These are phyloP conservation scores for zebrafish (Danio rerio) DNA, from an alignment of 2,113 vertebrate species.

Conservation along the genomic window GRCz12tu NC_133182.1:76290001-76290500, in stretches of 20 bases:
- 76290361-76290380: slow-evolving; percentile 40
- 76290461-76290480: neutral
- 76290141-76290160: neutral
- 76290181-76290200: slow-evolving; percentile 55
- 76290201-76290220: slow-evolving; percentile 32
- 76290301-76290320: neutral
- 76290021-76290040: slow-evolving; percentile 10
- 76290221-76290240: slow-evolving; percentile 26
- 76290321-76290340: slow-evolving; percentile 37
- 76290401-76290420: neutral
- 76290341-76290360: slow-evolving; percentile 42
- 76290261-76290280: slow-evolving; percentile 26
- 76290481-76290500: too few relatives aligned
- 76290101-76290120: slow-evolving; percentile 4
- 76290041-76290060: neutral
- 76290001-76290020: slow-evolving; percentile 43
- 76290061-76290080: neutral
- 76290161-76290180: slow-evolving; percentile 32
- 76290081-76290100: slow-evolving; percentile 25
- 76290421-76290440: neutral
- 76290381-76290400: slow-evolving; percentile 38
- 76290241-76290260: slow-evolving; percentile 37
- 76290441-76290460: neutral
- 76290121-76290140: too few relatives aligned
- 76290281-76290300: slow-evolving; percentile 20